phyloP scores from a whole-genome alignment of 2,113 vertebrate genomes.

The Pteruthius melanotis region DNA sequence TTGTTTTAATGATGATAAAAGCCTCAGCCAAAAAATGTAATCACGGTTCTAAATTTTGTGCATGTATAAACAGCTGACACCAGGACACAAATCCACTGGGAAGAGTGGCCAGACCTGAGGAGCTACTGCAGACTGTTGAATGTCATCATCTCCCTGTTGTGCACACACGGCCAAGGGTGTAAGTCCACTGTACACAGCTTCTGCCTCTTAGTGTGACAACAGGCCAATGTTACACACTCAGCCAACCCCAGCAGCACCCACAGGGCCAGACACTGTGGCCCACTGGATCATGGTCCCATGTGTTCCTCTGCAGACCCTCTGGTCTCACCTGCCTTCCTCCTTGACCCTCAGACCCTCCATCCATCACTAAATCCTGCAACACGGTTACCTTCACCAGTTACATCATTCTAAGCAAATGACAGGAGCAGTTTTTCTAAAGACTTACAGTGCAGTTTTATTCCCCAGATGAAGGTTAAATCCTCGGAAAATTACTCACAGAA shows the following conservation, averaged over 20 bases:
- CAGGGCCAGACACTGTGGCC: neutral
- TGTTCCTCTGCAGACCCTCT: neutral
- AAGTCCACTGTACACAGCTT: neutral
- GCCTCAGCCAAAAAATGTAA: neutral
- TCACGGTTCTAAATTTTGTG: neutral
- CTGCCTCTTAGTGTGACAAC: neutral
- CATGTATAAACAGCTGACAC: rapidly evolving
- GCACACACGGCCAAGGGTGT: neutral
- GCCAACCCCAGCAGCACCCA: neutral
- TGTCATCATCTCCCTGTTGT: neutral
- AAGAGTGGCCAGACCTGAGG: neutral
- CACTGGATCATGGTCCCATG: neutral
- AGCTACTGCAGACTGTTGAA: neutral
- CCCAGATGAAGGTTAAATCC: neutral
- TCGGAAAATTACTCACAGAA: neutral
- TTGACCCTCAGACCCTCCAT: neutral
- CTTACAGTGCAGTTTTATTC: neutral
- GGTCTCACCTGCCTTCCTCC: neutral
- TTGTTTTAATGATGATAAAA: neutral
- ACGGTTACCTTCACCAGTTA: neutral
- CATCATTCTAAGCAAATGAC: neutral
- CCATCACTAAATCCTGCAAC: neutral
- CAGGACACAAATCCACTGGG: neutral
- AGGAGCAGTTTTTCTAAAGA: neutral
- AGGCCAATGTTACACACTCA: neutral